Conservation (phyloP, 2,113 vertebrate genomes). For the Candoia aspera region DNA sequence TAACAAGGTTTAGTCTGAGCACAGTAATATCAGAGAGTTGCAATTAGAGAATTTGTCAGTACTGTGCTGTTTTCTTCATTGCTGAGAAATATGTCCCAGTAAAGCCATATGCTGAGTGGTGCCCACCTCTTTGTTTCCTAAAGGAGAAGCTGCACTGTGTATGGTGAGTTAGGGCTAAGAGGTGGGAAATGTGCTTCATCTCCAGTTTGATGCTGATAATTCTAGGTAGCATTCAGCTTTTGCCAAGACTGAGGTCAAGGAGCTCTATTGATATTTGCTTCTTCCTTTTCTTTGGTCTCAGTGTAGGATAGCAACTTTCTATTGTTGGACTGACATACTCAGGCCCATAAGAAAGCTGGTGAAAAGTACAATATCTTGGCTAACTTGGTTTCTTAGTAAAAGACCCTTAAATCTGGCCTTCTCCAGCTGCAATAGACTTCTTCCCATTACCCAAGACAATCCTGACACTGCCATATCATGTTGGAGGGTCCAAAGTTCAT, state of each 20-base stretch:
- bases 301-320: not conserved
- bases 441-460: not conserved
- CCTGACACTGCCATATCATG: not conserved
- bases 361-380: not conserved
- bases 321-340: not conserved
- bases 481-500: not conserved
- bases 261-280: not conserved
- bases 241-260: not conserved
- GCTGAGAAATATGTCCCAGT: not conserved
- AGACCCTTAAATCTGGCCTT: not conserved
- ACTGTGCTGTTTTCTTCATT: not conserved
- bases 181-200: not conserved
- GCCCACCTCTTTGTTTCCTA: not conserved
- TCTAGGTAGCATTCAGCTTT: not conserved
- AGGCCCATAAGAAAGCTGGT: not conserved
- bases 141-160: not conserved
- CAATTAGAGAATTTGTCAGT: not conserved
- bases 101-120: not conserved
- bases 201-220: not conserved
- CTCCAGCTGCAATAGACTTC: not conserved
- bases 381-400: not conserved
- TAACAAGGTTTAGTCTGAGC: not conserved
- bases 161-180: not conserved
- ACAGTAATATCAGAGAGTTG: not conserved
- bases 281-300: not conserved